These are phyloP conservation scores for Microctenopoma stevenorrisi DNA, from an alignment of 2,797 vertebrate genomes.

Conservation along the genomic window DNA sequence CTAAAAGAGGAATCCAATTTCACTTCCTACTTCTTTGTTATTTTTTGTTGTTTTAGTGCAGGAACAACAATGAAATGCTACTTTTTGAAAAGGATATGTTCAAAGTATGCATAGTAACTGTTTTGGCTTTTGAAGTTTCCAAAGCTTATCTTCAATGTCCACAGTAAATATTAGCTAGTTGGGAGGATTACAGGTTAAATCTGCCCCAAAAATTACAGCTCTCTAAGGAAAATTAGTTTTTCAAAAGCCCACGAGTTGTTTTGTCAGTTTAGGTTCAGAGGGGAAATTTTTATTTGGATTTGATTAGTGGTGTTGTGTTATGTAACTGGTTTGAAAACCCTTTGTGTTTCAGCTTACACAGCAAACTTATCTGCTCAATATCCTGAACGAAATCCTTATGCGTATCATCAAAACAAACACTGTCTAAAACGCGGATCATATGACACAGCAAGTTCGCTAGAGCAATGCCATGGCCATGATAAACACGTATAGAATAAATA, in stretches of 20 bases:
- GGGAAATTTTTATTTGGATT: constrained; percentile 75
- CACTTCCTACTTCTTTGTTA: constrained; percentile 76
- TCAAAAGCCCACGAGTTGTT: constrained; percentile 68
- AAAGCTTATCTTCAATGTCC: constrained; percentile 52
- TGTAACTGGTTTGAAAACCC: constrained; percentile 54
- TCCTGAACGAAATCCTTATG: constrained; percentile 48
- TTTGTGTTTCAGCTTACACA: constrained; percentile 42
- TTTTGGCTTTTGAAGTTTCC: constrained; percentile 74
- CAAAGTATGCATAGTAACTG: constrained; percentile 78
- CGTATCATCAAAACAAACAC: constrained; percentile 60
- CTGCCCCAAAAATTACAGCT: constrained; percentile 47
- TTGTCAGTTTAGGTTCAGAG: constrained; percentile 68
- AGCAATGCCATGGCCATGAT: neutral
- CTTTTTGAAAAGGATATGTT: constrained; percentile 76
- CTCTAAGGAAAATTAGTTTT: constrained; percentile 58
- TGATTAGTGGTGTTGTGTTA: constrained; percentile 74
- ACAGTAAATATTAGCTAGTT: constrained; percentile 63
- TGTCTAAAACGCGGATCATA: constrained; percentile 52
- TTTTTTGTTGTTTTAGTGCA: constrained; percentile 75
- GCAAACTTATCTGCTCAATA: constrained; percentile 50
- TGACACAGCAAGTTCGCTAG: constrained; percentile 18
- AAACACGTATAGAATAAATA: neutral
- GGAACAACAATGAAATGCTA: constrained; percentile 73
- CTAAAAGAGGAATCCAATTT: constrained; percentile 76
- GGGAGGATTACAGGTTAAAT: constrained; percentile 67